These are phyloP conservation scores for Stegodyphus dumicola DNA, from an alignment of 1,140 invertebrate species.

Conservation along the genomic window DNA sequence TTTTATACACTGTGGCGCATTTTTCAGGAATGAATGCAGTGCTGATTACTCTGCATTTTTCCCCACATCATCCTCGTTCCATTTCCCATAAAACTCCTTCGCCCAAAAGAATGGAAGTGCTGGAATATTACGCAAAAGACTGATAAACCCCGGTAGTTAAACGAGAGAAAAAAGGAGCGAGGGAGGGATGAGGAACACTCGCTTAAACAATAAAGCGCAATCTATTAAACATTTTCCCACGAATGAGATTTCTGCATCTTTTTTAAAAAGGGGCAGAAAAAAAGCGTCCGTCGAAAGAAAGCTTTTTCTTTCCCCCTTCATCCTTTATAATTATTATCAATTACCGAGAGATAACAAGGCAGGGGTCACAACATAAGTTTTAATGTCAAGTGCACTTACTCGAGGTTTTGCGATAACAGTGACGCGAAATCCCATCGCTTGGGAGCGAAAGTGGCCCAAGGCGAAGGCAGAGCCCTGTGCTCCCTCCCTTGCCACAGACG, in stretches of 20 bases:
- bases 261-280: not conserved
- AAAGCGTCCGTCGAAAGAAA: constrained; percentile 6
- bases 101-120: too few relatives aligned
- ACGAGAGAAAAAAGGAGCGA: too few relatives aligned
- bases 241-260: not conserved
- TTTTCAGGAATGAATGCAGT: too few relatives aligned
- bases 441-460: too few relatives aligned
- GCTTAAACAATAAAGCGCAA: constrained; percentile 23
- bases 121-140: too few relatives aligned
- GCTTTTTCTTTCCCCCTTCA: not conserved
- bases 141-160: too few relatives aligned
- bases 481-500: too few relatives aligned
- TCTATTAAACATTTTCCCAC: constrained; percentile 36
- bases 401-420: constrained; percentile 16
- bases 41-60: too few relatives aligned
- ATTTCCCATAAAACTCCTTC: too few relatives aligned
- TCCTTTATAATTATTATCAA: constrained; percentile 44
- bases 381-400: constrained; percentile 42
- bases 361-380: constrained; percentile 41
- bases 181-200: not conserved
- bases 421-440: not conserved
- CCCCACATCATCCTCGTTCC: too few relatives aligned
- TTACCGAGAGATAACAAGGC: constrained; percentile 52
- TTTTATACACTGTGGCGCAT: too few relatives aligned
- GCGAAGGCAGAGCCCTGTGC: too few relatives aligned